Evolutionary conservation across 2,113 vertebrate genomes (phyloP).

Genomic region (Scortum barcoo): DNA sequence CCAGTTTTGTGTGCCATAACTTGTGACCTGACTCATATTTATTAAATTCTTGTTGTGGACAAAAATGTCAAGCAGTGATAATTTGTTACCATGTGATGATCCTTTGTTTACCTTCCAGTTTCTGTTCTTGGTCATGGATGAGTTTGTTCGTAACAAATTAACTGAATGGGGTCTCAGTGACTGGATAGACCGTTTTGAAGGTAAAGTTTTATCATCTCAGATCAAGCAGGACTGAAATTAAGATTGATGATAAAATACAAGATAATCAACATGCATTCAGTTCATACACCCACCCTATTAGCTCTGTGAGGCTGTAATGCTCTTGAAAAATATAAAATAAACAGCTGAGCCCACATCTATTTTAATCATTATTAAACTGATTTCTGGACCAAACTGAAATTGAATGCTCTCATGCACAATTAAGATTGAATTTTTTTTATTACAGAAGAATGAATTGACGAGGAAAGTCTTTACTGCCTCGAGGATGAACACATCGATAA

Average conservation of each 20-base stretch:
- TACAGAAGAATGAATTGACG: constrained; percentile 41
- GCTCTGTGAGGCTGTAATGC: no score
- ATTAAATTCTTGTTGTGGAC: no score
- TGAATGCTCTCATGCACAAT: background rate
- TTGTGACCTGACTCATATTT: no score
- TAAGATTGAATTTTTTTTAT: background rate
- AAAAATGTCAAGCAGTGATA: no score
- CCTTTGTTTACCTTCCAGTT: constrained; percentile 18
- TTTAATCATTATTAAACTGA: background rate
- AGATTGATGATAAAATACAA: background rate
- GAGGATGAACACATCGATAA: background rate
- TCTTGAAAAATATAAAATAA: background rate
- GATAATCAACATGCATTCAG: background rate
- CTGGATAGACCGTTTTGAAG: constrained; percentile 19
- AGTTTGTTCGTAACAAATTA: constrained; percentile 21
- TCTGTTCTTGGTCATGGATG: constrained; percentile 43
- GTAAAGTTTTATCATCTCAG: constrained; percentile 18
- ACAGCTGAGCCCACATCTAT: background rate
- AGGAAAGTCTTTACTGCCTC: constrained; percentile 23
- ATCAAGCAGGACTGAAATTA: background rate
- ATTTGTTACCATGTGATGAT: no score
- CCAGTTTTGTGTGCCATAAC: no score
- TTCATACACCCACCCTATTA: background rate
- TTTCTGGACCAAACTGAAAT: background rate
- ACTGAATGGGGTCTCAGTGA: constrained; percentile 32